Percentiles rank a stretch among this genome's conserved stretches.
Evolutionary conservation across 2,113 vertebrate species (phyloP).

Genomic region (Seriola dumerili): DNA sequence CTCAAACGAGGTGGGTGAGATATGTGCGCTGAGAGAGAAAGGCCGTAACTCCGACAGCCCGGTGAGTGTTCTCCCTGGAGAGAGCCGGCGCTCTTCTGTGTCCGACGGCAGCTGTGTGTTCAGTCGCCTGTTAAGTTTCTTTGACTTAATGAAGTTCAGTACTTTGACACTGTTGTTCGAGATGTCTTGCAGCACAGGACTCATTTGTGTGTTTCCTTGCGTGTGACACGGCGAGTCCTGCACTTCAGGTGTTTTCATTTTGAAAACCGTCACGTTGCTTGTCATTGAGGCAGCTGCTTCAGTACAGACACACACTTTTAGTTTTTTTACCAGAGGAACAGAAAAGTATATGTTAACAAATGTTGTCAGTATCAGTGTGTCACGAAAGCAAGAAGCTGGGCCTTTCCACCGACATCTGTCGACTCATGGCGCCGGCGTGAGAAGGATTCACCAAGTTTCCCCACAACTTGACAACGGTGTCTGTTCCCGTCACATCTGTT

Average conservation of each 20-base stretch:
- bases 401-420: background rate
- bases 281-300: too few relatives aligned
- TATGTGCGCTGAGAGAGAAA: background rate
- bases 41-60: background rate
- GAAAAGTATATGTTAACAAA: background rate
- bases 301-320: too few relatives aligned
- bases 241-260: too few relatives aligned
- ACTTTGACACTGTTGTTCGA: background rate
- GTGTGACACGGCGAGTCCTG: too few relatives aligned
- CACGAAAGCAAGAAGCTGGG: constrained; percentile 3
- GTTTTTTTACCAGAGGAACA: background rate
- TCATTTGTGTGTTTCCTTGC: too few relatives aligned
- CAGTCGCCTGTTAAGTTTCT: background rate
- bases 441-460: background rate
- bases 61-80: background rate
- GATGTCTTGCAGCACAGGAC: background rate
- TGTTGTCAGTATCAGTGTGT: background rate
- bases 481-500: background rate
- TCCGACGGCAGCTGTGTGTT: background rate
- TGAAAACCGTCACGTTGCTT: too few relatives aligned
- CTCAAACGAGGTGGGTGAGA: background rate
- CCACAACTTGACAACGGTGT: background rate
- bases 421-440: background rate
- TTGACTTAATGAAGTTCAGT: background rate
- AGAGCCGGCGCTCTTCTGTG: constrained; percentile 1